phyloP scores from a whole-genome alignment of 2,888 invertebrate genomes.

The Hecatera dysodea region DNA sequence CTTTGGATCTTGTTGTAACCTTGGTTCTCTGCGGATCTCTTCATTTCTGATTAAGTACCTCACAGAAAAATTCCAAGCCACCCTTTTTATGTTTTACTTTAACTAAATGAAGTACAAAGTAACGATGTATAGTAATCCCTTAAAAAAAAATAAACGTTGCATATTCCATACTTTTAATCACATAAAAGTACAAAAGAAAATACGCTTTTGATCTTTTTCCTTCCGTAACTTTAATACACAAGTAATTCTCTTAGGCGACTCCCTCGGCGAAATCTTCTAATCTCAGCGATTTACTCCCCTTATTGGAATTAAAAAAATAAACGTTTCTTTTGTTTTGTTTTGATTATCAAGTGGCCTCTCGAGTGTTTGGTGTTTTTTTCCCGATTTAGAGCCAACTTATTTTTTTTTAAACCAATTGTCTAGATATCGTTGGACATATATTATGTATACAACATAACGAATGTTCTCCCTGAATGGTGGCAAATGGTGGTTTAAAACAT shows the following conservation, averaged over 20 bases:
- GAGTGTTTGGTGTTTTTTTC: constrained; percentile 21
- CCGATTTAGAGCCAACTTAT: not conserved
- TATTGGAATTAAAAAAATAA: constrained; percentile 55
- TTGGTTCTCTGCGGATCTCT: not conserved
- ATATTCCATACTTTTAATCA: constrained; percentile 19
- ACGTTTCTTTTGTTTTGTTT: constrained; percentile 51
- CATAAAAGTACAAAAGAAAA: constrained; percentile 21
- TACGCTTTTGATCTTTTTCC: constrained; percentile 46
- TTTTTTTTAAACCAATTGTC: too few species aligned
- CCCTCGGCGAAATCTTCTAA: constrained; percentile 46
- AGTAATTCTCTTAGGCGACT: constrained; percentile 56
- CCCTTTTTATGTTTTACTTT: not conserved
- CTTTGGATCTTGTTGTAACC: not conserved
- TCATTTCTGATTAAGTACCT: not conserved
- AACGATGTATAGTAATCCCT: not conserved
- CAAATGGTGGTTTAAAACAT: not conserved
- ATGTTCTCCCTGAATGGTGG: not conserved
- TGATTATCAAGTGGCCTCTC: constrained; percentile 17
- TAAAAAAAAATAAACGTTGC: not conserved
- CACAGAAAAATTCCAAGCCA: not conserved
- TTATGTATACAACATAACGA: not conserved
- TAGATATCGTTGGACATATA: not conserved
- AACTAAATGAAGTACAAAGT: not conserved
- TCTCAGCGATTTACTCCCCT: constrained; percentile 49
- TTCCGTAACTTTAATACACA: constrained; percentile 40